These are phyloP conservation scores for Embiotoca jacksoni DNA, from an alignment of 2,113 vertebrate species.

Conservation along the genomic window DNA sequence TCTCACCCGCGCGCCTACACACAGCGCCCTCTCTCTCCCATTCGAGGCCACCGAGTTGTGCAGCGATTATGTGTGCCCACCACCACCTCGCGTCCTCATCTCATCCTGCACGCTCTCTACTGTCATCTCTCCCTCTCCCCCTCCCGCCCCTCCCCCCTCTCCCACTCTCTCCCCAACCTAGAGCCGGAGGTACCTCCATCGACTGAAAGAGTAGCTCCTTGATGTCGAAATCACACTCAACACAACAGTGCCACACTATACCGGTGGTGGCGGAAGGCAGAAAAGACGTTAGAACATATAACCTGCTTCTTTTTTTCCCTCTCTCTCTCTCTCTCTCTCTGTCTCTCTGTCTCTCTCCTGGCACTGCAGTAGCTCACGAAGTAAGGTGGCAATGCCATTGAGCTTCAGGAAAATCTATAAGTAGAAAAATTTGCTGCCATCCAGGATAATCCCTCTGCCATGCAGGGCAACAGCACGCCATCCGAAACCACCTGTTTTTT, in stretches of 20 bases:
- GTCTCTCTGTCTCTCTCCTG: neutral
- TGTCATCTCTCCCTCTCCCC: conserved; percentile 26
- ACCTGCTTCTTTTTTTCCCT: neutral
- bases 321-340: neutral
- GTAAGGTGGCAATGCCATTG: conserved; percentile 39
- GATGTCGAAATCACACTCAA: conserved; percentile 68
- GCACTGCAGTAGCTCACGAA: conserved; percentile 61
- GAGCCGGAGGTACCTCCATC: conserved; percentile 50
- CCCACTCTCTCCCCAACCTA: conserved; percentile 10
- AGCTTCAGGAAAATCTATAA: conserved; percentile 27
- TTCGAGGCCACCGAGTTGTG: conserved; percentile 61
- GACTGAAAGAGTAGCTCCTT: conserved; percentile 59
- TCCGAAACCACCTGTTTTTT: conserved; percentile 86
- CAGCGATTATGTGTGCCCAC: conserved; percentile 62
- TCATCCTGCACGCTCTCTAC: conserved; percentile 59
- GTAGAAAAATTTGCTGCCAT: conserved; percentile 35
- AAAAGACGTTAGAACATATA: conserved; percentile 47
- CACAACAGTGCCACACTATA: conserved; percentile 76
- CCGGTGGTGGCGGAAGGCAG: conserved; percentile 60
- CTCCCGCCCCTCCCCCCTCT: neutral
- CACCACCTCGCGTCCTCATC: conserved; percentile 69
- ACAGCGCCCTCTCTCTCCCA: conserved; percentile 18
- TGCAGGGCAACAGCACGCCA: conserved; percentile 47
- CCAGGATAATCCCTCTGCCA: conserved; percentile 38
- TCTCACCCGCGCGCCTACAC: conserved; percentile 29